Base-by-base conservation (phyloP, 1,140 invertebrate genomes). In the Bursaphelenchus mucronatus region DNA sequence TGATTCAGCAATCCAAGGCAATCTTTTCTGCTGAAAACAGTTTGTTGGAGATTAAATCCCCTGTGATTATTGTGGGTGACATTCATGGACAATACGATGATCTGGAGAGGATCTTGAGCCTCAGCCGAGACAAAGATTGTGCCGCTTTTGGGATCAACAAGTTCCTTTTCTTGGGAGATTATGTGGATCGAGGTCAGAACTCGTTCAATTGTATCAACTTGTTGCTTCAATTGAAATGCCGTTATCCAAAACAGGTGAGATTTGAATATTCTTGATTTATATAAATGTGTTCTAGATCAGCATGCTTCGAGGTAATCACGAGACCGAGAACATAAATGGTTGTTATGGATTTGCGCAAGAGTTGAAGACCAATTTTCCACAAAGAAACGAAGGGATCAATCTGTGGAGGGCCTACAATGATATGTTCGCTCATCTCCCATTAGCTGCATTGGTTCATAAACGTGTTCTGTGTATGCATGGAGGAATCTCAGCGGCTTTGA, bases 151-250 rank as follows among this genome's bases (percentile, higher is more conserved):
- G 30, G 13, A 63, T 17, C n/a, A n/a, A 63, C 15, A n/a, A 7
- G n/a, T 67, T 68, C 47, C 49, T 67, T 15, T 67, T 67, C 47
- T 66, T 67, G 0, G 65, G 65, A 67, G 90, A 91, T 82, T 91
- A 91, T 82, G 90, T 91, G 9, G 90, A 91, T 83, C 86, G 90
- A 80, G 90, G 90, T 66, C 91, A 91, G 81, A 89, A 91, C 69
- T 86, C 84, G 15, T 69, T 86, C 41, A 86, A 86, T 85, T 81
- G 85, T n/a, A 86, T 86, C 63, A 86, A 85, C 78, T 75, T 86
- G 11, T 68, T 86, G n/a, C 69, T 87, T 61, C 85, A 85, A 17
- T 87, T 86, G 75, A 81, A 76, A 61, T 78, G 81, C 49, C 84
- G 83, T 68, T 86, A 87, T 76, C 85, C 85, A 46, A 85, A 87